These are phyloP conservation scores for Orchesellides sinensis DNA, from an alignment of 2,888 invertebrate species.

Conservation along the genomic window DNA sequence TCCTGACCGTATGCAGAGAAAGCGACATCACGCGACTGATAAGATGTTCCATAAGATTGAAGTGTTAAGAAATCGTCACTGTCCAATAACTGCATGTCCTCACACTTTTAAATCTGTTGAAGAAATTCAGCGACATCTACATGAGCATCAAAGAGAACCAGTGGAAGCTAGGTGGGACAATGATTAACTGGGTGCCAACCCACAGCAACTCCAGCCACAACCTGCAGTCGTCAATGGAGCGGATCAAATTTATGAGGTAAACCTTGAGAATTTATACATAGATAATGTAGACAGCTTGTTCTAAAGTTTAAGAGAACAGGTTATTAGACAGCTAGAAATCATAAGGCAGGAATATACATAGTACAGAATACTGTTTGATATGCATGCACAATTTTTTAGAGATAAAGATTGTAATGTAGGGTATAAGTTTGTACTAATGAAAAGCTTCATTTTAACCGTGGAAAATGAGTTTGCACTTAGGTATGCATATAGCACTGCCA, in stretches of 20 bases:
- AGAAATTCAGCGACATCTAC: neutral
- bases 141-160: neutral
- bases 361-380: neutral
- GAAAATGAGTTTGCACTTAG: neutral
- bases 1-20: too few species aligned
- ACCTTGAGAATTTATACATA: neutral
- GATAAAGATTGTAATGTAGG: neutral
- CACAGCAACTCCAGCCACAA: neutral
- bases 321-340: neutral
- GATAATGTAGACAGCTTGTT: neutral
- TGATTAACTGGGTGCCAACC: neutral
- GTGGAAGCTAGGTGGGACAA: neutral
- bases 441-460: neutral
- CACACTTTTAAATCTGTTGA: too few species aligned
- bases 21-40: too few species aligned
- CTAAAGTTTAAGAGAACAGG: neutral
- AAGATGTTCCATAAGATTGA: too few species aligned
- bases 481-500: neutral
- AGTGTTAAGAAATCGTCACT: too few species aligned
- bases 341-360: neutral
- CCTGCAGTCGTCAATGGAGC: neutral
- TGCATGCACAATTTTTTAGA: neutral
- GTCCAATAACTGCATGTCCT: too few species aligned
- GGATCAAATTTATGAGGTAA: neutral
- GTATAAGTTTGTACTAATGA: neutral